Evolutionary conservation across 2,888 invertebrate species (phyloP), one percentile per base, ranked within the genome.

Genomic region (Caenorhabditis macrosperma): DNA sequence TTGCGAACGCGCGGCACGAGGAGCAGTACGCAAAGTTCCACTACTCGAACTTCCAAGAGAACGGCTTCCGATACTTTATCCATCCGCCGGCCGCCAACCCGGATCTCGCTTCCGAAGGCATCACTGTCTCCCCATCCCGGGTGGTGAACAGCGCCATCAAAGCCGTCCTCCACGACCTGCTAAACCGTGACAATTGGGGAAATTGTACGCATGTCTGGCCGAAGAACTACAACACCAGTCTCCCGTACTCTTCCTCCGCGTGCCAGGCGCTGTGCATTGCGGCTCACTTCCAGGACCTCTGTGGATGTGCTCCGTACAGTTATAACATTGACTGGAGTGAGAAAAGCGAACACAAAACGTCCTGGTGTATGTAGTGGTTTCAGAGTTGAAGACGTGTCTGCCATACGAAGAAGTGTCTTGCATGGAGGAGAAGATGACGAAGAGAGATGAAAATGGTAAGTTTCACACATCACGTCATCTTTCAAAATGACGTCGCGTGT

Each of bases 51-150:
- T 77, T 78, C 30, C 83, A 87, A 81, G 88, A 88, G 63, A 85
- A 81, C 57, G 88, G 88, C 12, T 88, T 88, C 57, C 86, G 87
- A 35, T 88, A 83, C 63, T 88, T 81, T 66, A 83, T 88, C 17
- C 87, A 88, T 74, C 80, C 81, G n/a, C 72, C 75, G n/a, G 64
- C 78, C 26, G 72, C 74, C 3, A 74, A 81, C 33, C 79, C 86
- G 2, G 83, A 83, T 60, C 38, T 88, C 3, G 76, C 82, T 5
- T 76, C 83, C n/a, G 87, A 88, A 68, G 88, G 88, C 2, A 88
- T 87, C 26, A 84, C 80, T 35, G 88, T 88, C 1, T 87, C 86
- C 1, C 87, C 88, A 4, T 86, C 85, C 2, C 68, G 71, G 50
- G 63, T 80, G 9, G 83, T 83, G 10, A 88, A 86, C 54, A 80